Base-by-base conservation (phyloP, 2,888 invertebrate species). In the Polydrusus cervinus region DNA sequence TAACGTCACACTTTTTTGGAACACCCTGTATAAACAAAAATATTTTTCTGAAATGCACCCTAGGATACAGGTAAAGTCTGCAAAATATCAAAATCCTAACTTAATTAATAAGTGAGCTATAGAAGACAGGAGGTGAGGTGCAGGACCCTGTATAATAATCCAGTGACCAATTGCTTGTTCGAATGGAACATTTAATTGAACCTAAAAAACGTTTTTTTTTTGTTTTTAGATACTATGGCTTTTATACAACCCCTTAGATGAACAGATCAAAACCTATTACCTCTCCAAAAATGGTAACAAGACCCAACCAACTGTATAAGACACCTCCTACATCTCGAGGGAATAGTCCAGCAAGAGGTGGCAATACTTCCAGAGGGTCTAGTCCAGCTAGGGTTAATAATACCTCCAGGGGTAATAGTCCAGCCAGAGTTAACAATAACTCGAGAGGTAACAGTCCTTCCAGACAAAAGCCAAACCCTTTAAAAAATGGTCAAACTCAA, bases 301-400 rank as follows among this genome's bases (percentile, higher is more conserved):
- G 82, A 74, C 81, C 83, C 5, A 81, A 78, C 16, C 82, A 81
- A 67, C 67, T 78, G 8, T 78, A 77, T 74, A 82, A 80, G 76
- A 84, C 85, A 10, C 84, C 86, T 34, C 82, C 85, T 49, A 78
- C 79, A 20, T 86, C 86, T 0, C 80, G 86, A 18, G 85, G 84
- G 2, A 80, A 78, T 16, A 85, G 85, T 77, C 85, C 70, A 43
- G 16, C 61, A n/a, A 60, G 70, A 61, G 34, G 18, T 9, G 55
- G 55, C 11, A 80, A 83, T 61, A 74, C 76, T 16, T 85, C 84
- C 3, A 79, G 85, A 30, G 85, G 84, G 3, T 80, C 78, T 25
- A 85, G 85, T 76, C 85, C 86, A 6, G 71, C 79, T 0, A 80
- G 82, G 67, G 78, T 47, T 6, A 57, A 57, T 16, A 80, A 76